phyloP scores from a whole-genome alignment of 2,888 invertebrate genomes.

The Tyria jacobaeae region DNA sequence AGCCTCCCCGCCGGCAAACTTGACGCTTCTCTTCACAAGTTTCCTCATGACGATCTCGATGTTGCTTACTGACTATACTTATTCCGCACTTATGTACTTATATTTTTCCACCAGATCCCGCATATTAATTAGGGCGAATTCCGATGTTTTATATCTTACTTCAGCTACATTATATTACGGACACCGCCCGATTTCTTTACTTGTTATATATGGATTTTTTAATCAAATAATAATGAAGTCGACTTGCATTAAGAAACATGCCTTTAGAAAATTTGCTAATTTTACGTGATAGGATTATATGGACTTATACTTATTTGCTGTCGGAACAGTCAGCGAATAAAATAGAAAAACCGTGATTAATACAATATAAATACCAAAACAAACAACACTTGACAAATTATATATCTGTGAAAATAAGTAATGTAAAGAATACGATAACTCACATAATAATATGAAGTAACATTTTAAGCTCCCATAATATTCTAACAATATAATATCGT shows the following conservation, averaged over 20 bases:
- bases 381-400: no score
- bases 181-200: background rate
- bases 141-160: conserved; percentile 9
- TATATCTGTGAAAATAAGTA: no score
- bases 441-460: no score
- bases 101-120: conserved; percentile 33
- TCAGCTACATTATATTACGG: conserved; percentile 4
- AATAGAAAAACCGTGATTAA: no score
- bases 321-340: no score
- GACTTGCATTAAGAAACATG: background rate
- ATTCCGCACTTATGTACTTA: conserved; percentile 44
- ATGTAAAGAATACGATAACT: no score
- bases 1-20: conserved; percentile 66
- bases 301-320: no score
- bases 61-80: conserved; percentile 53
- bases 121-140: conserved; percentile 36
- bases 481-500: no score
- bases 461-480: no score
- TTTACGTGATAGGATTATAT: no score
- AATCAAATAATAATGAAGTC: conserved; percentile 11
- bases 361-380: no score
- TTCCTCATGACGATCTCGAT: conserved; percentile 69
- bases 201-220: background rate
- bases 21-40: conserved; percentile 74
- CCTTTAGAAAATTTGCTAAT: conserved; percentile 7